Evolutionary conservation across 2,888 invertebrate genomes (phyloP).

Genomic region (Ichneumoninae sp.): DNA sequence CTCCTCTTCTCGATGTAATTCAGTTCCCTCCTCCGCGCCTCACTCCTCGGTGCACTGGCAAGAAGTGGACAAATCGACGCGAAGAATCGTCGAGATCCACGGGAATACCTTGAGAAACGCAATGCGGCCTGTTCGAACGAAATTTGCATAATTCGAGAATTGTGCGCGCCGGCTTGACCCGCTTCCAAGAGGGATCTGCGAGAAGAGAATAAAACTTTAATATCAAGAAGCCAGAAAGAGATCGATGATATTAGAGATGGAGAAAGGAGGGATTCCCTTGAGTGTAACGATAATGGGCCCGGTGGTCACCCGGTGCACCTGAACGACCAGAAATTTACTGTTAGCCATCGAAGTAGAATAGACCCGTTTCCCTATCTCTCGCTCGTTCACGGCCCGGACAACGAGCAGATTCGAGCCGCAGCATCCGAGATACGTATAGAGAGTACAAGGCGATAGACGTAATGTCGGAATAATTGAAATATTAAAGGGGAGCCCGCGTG

Average conservation of each 20-base stretch:
- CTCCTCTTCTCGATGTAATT: slow-evolving; percentile 1
- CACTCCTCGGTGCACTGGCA: not conserved
- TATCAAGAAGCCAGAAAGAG: slow-evolving; percentile 30
- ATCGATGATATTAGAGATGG: slow-evolving; percentile 31
- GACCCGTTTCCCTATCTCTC: slow-evolving; percentile 21
- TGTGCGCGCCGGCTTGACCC: slow-evolving; percentile 52
- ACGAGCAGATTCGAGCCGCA: slow-evolving; percentile 13
- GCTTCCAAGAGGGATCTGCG: slow-evolving; percentile 34
- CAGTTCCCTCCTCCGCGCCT: not conserved
- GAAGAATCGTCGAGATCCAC: slow-evolving; percentile 18
- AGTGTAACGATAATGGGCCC: slow-evolving; percentile 68
- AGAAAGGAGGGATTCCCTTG: slow-evolving; percentile 36
- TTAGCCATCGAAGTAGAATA: not conserved
- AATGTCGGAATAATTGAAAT: slow-evolving; percentile 61
- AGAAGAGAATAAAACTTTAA: slow-evolving; percentile 11
- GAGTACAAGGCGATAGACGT: slow-evolving; percentile 43
- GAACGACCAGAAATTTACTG: slow-evolving; percentile 15
- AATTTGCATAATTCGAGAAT: slow-evolving; percentile 67
- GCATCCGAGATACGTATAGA: slow-evolving; percentile 23
- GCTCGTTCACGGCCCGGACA: slow-evolving; percentile 15
- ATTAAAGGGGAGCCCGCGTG: slow-evolving; percentile 54
- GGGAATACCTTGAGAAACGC: slow-evolving; percentile 42
- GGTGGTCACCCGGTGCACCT: slow-evolving; percentile 70
- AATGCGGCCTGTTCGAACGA: slow-evolving; percentile 33
- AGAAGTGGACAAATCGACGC: slow-evolving; percentile 18